Percentiles rank a stretch among this genome's conserved stretches.
These are phyloP conservation scores for Crepidodera aurea DNA, from an alignment of 2,888 invertebrate genomes.

Conservation along the genomic window DNA sequence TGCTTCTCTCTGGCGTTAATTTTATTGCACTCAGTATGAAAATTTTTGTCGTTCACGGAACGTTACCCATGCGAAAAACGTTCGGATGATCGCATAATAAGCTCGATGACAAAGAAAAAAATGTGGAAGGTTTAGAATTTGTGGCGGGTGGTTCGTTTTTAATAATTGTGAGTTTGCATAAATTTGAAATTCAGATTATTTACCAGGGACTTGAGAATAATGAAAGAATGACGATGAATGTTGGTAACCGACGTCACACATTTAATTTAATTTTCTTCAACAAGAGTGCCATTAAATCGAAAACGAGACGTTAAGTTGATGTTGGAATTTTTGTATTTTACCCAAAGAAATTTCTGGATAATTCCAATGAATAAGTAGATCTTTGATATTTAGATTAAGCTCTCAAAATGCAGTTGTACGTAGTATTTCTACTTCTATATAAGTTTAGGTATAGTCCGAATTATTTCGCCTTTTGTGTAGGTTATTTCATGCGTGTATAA, in stretches of 20 bases:
- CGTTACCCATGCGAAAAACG: neutral
- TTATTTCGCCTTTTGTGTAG: no score
- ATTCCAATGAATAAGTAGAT: no score
- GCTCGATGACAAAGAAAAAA: constrained; percentile 11
- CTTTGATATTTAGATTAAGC: no score
- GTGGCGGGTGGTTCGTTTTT: neutral
- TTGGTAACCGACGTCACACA: neutral
- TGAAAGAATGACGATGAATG: neutral
- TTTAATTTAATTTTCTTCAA: neutral
- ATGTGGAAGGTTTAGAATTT: constrained; percentile 2
- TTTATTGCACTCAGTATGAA: neutral
- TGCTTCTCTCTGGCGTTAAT: no score
- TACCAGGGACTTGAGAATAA: constrained; percentile 5
- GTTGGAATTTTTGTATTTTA: no score
- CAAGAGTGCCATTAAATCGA: neutral
- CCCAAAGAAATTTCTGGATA: no score
- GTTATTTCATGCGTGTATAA: no score
- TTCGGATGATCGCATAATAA: constrained; percentile 6
- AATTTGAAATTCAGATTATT: constrained; percentile 22
- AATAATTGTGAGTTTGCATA: constrained; percentile 14
- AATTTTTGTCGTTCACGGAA: constrained; percentile 2
- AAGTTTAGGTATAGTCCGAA: no score
- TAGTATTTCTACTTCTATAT: no score
- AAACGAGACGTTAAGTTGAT: no score
- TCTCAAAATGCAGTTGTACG: no score